These are phyloP conservation scores for Drosophila nigromelanica DNA, from an alignment of 1,140 invertebrate species.

Conservation along the genomic window DNA sequence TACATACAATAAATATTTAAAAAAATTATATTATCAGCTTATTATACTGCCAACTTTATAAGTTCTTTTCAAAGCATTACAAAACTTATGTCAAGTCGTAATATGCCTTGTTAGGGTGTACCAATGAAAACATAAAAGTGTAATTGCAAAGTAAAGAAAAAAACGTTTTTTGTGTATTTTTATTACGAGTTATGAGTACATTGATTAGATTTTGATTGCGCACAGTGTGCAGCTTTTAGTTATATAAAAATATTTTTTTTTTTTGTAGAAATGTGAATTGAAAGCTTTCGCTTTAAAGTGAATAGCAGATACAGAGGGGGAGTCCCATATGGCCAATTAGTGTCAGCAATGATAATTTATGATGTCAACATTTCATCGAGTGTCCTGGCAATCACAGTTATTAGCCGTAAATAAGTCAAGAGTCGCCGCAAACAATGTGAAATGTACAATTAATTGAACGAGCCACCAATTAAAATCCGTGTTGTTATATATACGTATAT, in stretches of 20 bases:
- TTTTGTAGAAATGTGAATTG: constrained; percentile 5
- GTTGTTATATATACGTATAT: background rate
- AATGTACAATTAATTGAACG: constrained; percentile 60
- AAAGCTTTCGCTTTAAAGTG: constrained; percentile 32
- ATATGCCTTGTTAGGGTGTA: constrained; percentile 6
- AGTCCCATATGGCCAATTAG: constrained; percentile 36
- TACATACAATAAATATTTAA: too few relatives aligned
- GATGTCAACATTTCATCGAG: constrained; percentile 54
- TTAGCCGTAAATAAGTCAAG: constrained; percentile 45
- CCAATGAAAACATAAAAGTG: constrained; percentile 3
- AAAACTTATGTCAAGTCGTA: background rate
- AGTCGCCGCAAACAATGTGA: constrained; percentile 13
- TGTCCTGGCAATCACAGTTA: constrained; percentile 54
- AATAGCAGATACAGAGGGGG: background rate
- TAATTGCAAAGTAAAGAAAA: constrained; percentile 25
- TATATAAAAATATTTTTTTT: background rate
- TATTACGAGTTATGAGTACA: constrained; percentile 15
- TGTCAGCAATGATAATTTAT: constrained; percentile 49
- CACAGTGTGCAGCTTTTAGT: background rate
- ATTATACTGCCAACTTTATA: too few relatives aligned
- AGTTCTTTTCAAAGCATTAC: background rate
- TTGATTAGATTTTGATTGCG: constrained; percentile 47
- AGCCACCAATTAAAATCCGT: constrained; percentile 55
- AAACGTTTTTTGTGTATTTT: constrained; percentile 4
- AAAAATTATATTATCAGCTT: too few relatives aligned